Evolutionary conservation across 2,797 vertebrate species (phyloP).

Genomic region (Gymnocypris eckloni): DNA sequence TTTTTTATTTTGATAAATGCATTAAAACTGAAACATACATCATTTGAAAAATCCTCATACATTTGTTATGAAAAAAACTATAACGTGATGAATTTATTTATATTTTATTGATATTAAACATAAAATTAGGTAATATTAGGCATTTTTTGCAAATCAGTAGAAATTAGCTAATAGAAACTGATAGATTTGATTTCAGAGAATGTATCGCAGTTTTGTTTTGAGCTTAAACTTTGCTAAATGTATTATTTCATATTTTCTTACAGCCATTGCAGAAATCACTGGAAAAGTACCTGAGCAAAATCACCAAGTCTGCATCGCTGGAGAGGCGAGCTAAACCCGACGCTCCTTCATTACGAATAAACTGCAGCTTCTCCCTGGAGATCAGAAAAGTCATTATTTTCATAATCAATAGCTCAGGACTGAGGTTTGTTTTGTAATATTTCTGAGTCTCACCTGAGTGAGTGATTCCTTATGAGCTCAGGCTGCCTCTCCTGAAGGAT

Average conservation of each 20-base stretch:
- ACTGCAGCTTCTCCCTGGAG: slow-evolving; percentile 96
- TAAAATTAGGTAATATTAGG: not conserved
- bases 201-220: not conserved
- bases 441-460: slow-evolving; percentile 85
- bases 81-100: not conserved
- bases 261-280: not conserved
- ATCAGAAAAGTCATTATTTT: not conserved
- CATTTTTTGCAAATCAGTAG: no score
- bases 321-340: slow-evolving; percentile 92
- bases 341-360: slow-evolving; percentile 94
- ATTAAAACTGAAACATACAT: not conserved
- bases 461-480: slow-evolving; percentile 90
- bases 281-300: slow-evolving; percentile 88
- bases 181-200: not conserved
- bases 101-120: not conserved
- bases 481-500: slow-evolving; percentile 95
- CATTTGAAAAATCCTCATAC: not conserved
- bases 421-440: not conserved
- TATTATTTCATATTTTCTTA: not conserved
- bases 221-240: not conserved
- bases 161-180: no score
- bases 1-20: not conserved
- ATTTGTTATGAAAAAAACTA: no score
- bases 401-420: not conserved
- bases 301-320: slow-evolving; percentile 96